Base-by-base conservation (phyloP, 1,140 invertebrate species). In the Trichoplusia ni region DNA sequence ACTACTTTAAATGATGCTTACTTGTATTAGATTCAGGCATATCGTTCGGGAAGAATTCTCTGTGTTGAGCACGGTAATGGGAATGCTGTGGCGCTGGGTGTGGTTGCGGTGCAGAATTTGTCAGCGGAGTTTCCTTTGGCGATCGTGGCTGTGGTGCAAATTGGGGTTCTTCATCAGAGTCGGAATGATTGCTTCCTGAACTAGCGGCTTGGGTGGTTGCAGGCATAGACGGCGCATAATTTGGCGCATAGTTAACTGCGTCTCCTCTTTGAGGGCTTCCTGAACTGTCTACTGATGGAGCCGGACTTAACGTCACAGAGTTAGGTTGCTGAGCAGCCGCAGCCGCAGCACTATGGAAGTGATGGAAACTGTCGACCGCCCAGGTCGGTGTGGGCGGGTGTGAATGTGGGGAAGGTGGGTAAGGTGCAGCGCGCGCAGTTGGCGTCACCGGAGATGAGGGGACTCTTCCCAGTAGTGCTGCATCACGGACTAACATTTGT, bases 231-330 rank as follows among this genome's bases (percentile, higher is more conserved):
- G 95, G 95, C 6, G 95, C 96, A 64, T 95, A 96, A 14, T 95
- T 94, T 2, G 95, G 94, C 66, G 96, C 95, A 71, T 96, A 97
- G 80, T 95, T 95, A 14, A 96, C 92, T 21, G 79, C 68, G 11
- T 94, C 93, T 31, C 93, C 91, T 84, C 96, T 94, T 33, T 95
- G 95, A 4, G 96, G 96, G 64, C 95, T 96, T 27, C 96, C 95
- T 4, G 95, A 96, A 74, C 96, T 97, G 79, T 97, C 96, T 4
- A 97, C 92, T 4, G 96, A 97, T 0, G 96, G 96, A 8, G 97
- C 96, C 25, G 97, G 97, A 78, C 96, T 97, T 54, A 97, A 90
- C 1, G 96, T 97, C 0, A 98, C 96, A 8, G 96, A 97, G 78
- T 97, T 94, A 11, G 95, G 92, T 79, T 94, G n/a, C n/a, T n/a